Conservation (phyloP, 2,113 vertebrate genomes). For the Talpa occidentalis region DNA sequence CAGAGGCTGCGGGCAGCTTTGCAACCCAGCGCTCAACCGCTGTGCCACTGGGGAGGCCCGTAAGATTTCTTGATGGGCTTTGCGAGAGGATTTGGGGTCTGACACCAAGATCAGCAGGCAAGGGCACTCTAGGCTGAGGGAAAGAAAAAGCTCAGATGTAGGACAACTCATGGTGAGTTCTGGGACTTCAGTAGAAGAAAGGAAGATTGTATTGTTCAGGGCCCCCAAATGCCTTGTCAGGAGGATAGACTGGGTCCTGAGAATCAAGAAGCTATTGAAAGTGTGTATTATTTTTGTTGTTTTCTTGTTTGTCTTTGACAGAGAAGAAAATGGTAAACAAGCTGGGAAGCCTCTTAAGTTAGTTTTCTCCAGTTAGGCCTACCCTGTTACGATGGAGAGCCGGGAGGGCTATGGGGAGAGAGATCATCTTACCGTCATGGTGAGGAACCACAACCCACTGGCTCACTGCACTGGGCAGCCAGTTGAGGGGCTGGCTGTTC, state of each 20-base stretch:
- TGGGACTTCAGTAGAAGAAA: background rate
- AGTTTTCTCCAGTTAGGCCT: background rate
- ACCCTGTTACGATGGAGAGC: background rate
- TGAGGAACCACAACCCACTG: background rate
- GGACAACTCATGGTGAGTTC: background rate
- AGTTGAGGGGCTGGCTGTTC: background rate
- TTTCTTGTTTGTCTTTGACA: background rate
- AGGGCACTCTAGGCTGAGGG: background rate
- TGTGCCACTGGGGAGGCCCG: no score
- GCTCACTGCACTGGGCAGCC: background rate
- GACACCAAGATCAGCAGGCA: background rate
- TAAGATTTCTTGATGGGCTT: background rate
- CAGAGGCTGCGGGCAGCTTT: no score
- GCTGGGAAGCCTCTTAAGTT: background rate
- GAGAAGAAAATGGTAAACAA: background rate
- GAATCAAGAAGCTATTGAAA: background rate
- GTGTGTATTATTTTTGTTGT: background rate
- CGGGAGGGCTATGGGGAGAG: rapidly evolving
- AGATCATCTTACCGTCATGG: background rate
- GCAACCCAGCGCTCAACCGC: no score
- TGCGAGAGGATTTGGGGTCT: background rate
- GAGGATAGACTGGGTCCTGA: background rate
- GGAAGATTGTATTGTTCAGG: background rate
- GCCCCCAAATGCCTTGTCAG: no score
- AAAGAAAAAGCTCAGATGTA: background rate